Percentiles rank a stretch among this genome's conserved stretches.
These are phyloP conservation scores for Tolmerus cingulatus DNA, from an alignment of 2,888 invertebrate genomes.

Conservation along the genomic window DNA sequence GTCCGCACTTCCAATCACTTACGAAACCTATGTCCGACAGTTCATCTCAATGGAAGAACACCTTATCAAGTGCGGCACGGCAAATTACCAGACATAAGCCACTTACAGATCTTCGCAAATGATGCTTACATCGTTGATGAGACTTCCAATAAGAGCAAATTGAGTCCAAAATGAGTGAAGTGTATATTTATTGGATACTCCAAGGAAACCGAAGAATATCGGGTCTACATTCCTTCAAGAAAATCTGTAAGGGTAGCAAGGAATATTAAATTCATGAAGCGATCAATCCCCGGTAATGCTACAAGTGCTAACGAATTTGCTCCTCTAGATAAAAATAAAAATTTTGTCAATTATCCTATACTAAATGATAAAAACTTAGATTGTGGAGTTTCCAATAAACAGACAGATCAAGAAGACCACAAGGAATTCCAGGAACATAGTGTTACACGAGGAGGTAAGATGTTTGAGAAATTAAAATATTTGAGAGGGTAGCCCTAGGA, in stretches of 20 bases:
- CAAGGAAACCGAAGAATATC: background rate
- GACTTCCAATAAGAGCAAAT: background rate
- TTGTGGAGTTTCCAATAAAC: background rate
- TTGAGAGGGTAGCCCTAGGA: too few species aligned
- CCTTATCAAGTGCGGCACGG: constrained; percentile 48
- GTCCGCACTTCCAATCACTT: constrained; percentile 43
- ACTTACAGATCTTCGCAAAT: background rate
- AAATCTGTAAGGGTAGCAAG: background rate
- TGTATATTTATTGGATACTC: background rate
- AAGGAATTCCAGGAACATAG: too few species aligned
- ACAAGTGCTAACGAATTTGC: background rate
- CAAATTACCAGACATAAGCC: background rate
- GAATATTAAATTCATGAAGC: background rate
- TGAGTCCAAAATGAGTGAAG: background rate
- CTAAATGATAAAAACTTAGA: background rate
- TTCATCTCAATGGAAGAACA: constrained; percentile 39
- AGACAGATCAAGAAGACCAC: background rate
- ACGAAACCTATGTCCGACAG: constrained; percentile 40
- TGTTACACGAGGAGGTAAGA: too few species aligned
- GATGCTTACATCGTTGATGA: background rate
- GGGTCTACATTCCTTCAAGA: background rate
- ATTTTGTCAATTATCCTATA: background rate
- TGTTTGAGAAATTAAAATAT: too few species aligned
- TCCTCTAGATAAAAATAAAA: background rate
- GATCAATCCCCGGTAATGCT: background rate